Conservation (phyloP, 2,797 vertebrate species). For the Sebastiscus albofasciatus region DNA sequence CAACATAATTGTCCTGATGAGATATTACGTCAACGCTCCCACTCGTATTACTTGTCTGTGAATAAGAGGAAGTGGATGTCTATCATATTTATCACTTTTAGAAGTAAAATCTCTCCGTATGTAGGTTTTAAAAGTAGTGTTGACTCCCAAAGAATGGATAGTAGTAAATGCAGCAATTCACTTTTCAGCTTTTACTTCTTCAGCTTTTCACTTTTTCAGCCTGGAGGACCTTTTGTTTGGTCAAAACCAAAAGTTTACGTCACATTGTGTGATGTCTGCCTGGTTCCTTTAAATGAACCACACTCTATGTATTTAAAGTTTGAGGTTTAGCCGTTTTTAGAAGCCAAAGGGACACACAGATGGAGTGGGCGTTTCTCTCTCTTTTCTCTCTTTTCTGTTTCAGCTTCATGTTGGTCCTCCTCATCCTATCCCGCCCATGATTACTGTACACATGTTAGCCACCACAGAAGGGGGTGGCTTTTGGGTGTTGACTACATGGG, state of each 20-base stretch:
- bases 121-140: neutral
- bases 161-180: neutral
- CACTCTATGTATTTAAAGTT: conserved; percentile 55
- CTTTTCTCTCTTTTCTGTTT: conserved; percentile 48
- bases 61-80: conserved; percentile 7
- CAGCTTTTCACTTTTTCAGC: neutral
- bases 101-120: neutral
- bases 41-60: neutral
- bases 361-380: conserved; percentile 59
- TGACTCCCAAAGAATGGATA: neutral
- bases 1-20: conserved; percentile 12
- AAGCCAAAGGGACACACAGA: conserved; percentile 38
- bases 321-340: conserved; percentile 72
- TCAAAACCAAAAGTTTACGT: conserved; percentile 15
- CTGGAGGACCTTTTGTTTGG: conserved; percentile 5
- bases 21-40: conserved; percentile 19
- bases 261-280: conserved; percentile 51
- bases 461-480: conserved; percentile 56
- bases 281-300: conserved; percentile 44
- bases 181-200: neutral
- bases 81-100: conserved; percentile 19
- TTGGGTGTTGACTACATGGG: conserved; percentile 65
- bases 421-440: conserved; percentile 52
- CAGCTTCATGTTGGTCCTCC: conserved; percentile 45
- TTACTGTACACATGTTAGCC: conserved; percentile 61